Evolutionary conservation across 2,888 invertebrate species (phyloP).

Genomic region (Hoplodrina blanda): DNA sequence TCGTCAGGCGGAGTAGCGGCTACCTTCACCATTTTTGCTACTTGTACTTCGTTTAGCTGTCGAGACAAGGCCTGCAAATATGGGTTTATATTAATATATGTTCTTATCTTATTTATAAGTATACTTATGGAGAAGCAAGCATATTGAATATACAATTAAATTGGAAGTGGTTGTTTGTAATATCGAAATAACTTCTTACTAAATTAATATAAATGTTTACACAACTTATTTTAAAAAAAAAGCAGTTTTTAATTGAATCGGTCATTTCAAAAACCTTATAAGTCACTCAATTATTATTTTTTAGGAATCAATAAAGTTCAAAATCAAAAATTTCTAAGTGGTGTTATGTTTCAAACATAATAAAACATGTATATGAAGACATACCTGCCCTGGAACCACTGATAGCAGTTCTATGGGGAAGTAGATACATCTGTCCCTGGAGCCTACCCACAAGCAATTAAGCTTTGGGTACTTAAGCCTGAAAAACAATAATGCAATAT

Average conservation of each 20-base stretch:
- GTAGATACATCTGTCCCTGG: slow-evolving; percentile 92
- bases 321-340: too few species aligned
- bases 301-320: too few species aligned
- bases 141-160: too few species aligned
- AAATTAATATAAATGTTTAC: too few species aligned
- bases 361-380: not conserved
- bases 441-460: slow-evolving; percentile 96
- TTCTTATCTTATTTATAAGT: not conserved
- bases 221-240: too few species aligned
- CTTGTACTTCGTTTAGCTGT: slow-evolving; percentile 96
- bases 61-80: slow-evolving; percentile 88
- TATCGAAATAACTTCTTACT: too few species aligned
- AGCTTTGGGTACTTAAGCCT: slow-evolving; percentile 92
- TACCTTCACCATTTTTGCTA: slow-evolving; percentile 95
- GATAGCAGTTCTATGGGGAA: slow-evolving; percentile 96
- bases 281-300: too few species aligned
- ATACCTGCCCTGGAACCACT: slow-evolving; percentile 94
- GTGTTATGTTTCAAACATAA: not conserved
- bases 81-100: not conserved
- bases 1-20: slow-evolving; percentile 95
- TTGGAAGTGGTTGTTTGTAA: too few species aligned
- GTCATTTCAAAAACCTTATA: too few species aligned
- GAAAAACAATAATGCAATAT: slow-evolving; percentile 52
- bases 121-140: too few species aligned
- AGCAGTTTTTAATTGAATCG: too few species aligned